phyloP scores from a whole-genome alignment of 2,888 invertebrate genomes.

The Eilema sororculum region DNA sequence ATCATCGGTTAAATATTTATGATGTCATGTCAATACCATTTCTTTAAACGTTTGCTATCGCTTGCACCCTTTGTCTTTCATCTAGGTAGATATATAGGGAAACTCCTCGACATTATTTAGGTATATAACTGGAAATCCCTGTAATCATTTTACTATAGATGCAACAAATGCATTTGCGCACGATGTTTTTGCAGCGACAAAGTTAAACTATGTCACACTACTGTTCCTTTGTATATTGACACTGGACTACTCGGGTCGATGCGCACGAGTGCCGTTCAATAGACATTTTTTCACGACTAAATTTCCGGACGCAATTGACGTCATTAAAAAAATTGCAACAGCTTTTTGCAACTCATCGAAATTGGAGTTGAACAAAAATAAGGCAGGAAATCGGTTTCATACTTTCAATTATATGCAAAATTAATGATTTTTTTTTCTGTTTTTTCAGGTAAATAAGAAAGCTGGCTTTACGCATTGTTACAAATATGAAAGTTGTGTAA shows the following conservation, averaged over 20 bases:
- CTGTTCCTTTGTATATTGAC: constrained; percentile 34
- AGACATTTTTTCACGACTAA: constrained; percentile 49
- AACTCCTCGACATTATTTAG: neutral
- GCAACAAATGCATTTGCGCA: constrained; percentile 8
- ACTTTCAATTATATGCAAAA: neutral
- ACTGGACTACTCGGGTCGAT: constrained; percentile 55
- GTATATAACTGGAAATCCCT: neutral
- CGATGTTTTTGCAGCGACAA: constrained; percentile 3
- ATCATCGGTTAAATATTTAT: too few species aligned
- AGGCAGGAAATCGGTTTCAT: neutral
- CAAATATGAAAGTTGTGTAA: neutral
- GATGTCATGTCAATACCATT: too few species aligned
- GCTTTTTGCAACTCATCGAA: constrained; percentile 21
- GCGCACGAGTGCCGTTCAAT: constrained; percentile 67
- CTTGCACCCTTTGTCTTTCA: too few species aligned
- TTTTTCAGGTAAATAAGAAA: constrained; percentile 20
- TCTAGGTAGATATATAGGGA: neutral
- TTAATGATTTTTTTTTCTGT: constrained; percentile 6
- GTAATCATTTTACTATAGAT: neutral
- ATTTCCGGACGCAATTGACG: constrained; percentile 70
- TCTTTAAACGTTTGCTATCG: too few species aligned
- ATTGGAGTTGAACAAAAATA: constrained; percentile 20
- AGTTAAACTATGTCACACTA: constrained; percentile 11
- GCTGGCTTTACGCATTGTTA: neutral
- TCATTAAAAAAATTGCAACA: constrained; percentile 56